A percentile compares a stretch with the other conserved stretches of the same genome.
phyloP scores from a whole-genome alignment of 2,888 invertebrate genomes.

The Plagiodera versicolora region DNA sequence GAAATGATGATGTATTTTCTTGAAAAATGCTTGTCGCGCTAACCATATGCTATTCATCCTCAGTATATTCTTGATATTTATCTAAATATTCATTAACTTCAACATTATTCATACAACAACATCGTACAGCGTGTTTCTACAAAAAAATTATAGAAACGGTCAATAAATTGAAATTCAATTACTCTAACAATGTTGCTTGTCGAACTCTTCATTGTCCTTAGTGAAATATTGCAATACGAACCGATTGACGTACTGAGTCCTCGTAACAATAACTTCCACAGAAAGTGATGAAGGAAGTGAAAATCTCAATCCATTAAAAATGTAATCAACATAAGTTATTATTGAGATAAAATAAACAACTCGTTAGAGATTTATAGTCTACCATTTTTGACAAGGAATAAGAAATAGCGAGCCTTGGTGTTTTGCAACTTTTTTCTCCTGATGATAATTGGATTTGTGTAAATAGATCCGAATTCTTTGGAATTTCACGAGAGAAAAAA shows the following conservation, averaged over 20 bases:
- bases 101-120: not conserved
- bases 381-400: too few species aligned
- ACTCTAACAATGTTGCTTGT: constrained; percentile 5
- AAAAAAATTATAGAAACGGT: constrained; percentile 1
- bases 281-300: not conserved
- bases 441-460: too few species aligned
- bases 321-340: too few species aligned
- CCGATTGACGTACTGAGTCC: not conserved
- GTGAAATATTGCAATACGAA: not conserved
- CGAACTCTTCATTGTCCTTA: not conserved
- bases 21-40: not conserved
- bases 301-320: not conserved
- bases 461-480: too few species aligned
- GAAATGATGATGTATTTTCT: too few species aligned
- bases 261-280: not conserved
- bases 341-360: too few species aligned
- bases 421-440: too few species aligned
- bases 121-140: constrained; percentile 2
- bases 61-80: not conserved
- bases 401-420: too few species aligned
- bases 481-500: too few species aligned
- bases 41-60: constrained; percentile 3
- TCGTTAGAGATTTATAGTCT: too few species aligned
- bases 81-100: not conserved
- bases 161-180: constrained; percentile 13